Evolutionary conservation across 2,888 invertebrate genomes (phyloP), one percentile per base, ranked within the genome.

Genomic region (Asteroscopus sphinx): DNA sequence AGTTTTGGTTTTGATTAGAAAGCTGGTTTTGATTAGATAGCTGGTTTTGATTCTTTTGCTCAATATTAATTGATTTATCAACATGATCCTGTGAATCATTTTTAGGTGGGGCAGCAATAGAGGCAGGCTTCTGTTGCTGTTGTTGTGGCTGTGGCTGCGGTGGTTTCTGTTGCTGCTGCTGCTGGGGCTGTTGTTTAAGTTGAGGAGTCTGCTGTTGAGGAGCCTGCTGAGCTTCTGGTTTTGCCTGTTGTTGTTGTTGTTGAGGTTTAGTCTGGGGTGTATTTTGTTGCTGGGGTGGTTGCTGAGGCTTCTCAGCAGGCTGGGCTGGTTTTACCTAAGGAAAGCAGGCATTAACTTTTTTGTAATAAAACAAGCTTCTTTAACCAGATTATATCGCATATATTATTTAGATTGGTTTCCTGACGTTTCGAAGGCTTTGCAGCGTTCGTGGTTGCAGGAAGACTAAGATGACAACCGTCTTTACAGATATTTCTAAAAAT

Each of bases 51-150:
- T 75, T 85, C 49, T 87, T 85, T 17, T 80, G 83, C 48, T 90
- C 87, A 68, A 72, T 78, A 72, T 76, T 76, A 13, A 73, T 61
- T 58, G 82, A 77, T 53, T 90, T 89, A 66, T 91, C 91, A 61
- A 89, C 86, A 59, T 83, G 84, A 52, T 92, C 91, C 51, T 83
- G 80, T 1, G 87, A 72, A 6, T 82, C 83, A 26, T 59, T 66
- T 55, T 87, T 88, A 0, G 72, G 33, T 37, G 77, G 81, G 15
- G 58, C 64, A 15, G 58, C 64, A 73, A 68, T 84, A 47, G 80
- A 81, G 0, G 49, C 57, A 17, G 83, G 75, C 44, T 84, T 86
- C 0, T 52, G 80, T 21, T 72, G 80, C 47, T 61, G 77, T 39
- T 68, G 82, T 15, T 63, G 71, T 15, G 70, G 73, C 9, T 61